Evolutionary conservation across 2,888 invertebrate genomes (phyloP), one percentile per base, ranked within the genome.

Genomic region (Xestia rhomboidea): DNA sequence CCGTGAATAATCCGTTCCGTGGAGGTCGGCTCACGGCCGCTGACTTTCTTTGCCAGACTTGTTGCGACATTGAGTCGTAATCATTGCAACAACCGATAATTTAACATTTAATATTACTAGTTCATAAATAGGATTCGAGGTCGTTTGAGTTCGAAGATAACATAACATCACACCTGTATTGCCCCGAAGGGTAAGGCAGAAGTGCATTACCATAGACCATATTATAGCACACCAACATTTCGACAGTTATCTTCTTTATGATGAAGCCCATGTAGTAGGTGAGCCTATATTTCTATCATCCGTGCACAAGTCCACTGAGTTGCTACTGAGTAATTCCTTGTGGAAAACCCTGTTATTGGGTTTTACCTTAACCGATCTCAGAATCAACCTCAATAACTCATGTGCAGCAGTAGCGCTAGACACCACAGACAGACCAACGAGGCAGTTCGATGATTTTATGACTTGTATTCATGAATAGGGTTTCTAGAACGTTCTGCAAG

Each of bases 1-100:
- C 88, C 85, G 86, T 90, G 68, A 68, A 74, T 77, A 89, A 90
- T 90, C 78, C 41, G 76, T 67, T 76, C 63, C 63, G 54, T 75
- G 81, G 87, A 89, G 90, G 90, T 89, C 88, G 84, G 70, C 77
- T 83, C 80, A 84, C 72, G 87, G 86, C 67, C 85, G 70, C 74
- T 79, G 73, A 78, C 86, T 90, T 87, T 89, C 88, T 86, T 89
- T 67, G 38, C 66, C 54, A 81, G 77, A 72, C 27, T 70, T 27
- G 79, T 90, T 90, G 87, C 88, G 81, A 89, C 82, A 89, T 76
- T 49, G 64, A 82, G 24, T 77, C 82, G 84, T 85, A 87, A 89
- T 79, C 54, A 30, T 77, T 87, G 78, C 83, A 49, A 60, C 73
- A 86, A 80, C 72, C 38, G 66, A 79, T 72, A 69, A 71, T 79